Percentiles rank a stretch among this genome's conserved stretches.
phyloP scores from a whole-genome alignment of 2,113 vertebrate genomes.

The Tenrec ecaudatus region DNA sequence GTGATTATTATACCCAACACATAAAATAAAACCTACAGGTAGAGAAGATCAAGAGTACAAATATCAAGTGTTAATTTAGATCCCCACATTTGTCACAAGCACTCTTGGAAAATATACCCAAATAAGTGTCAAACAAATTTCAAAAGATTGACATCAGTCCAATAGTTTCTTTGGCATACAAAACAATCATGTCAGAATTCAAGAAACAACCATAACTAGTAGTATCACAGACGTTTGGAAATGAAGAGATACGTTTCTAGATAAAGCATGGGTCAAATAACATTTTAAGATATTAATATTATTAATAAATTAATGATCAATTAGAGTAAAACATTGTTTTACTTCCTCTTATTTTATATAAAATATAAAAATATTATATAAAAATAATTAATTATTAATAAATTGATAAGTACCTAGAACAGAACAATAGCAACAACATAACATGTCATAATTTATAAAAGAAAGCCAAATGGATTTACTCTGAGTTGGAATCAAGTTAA shows the following conservation, averaged over 20 bases:
- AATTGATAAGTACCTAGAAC: conserved; percentile 26
- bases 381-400: too few species aligned
- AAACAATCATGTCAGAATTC: background rate
- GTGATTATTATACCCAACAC: background rate
- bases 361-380: too few species aligned
- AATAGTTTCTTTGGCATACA: background rate
- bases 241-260: background rate
- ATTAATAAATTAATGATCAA: too few species aligned
- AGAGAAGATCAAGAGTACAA: background rate
- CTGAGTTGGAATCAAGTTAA: background rate
- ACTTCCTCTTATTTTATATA: too few species aligned
- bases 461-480: background rate
- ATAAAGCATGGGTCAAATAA: background rate
- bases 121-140: conserved; percentile 14
- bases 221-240: background rate
- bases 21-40: background rate
- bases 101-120: background rate
- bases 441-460: background rate
- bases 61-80: background rate
- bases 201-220: background rate
- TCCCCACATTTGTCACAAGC: background rate
- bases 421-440: background rate
- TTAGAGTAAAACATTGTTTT: too few species aligned
- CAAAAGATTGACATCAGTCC: background rate
- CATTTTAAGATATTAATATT: background rate